Evolutionary conservation across 2,888 invertebrate genomes (phyloP).

Genomic region (Spisula subtruncata): DNA sequence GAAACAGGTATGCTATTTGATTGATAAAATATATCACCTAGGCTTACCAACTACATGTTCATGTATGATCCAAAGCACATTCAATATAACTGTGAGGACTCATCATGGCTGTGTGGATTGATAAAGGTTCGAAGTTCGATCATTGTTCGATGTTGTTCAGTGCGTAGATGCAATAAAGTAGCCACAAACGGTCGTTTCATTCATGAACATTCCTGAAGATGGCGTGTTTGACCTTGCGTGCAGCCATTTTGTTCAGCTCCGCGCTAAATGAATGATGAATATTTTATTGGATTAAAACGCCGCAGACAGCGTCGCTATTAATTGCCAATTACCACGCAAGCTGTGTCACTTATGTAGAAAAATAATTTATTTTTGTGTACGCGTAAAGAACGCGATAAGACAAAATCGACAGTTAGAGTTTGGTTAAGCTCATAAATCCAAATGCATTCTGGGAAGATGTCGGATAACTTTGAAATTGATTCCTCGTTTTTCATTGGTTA

Average conservation of each 20-base stretch:
- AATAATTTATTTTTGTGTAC: not conserved
- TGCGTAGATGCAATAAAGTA: not conserved
- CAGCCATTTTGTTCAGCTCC: not conserved
- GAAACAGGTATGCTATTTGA: too few relatives aligned
- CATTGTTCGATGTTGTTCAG: not conserved
- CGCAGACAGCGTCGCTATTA: constrained; percentile 4
- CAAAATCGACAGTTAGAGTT: not conserved
- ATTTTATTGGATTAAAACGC: constrained; percentile 43
- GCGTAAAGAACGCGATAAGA: not conserved
- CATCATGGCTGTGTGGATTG: too few relatives aligned
- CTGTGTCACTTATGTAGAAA: constrained; percentile 4
- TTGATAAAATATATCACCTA: too few relatives aligned
- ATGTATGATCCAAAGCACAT: too few relatives aligned
- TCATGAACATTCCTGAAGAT: not conserved
- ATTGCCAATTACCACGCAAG: constrained; percentile 24
- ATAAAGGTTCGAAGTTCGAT: too few relatives aligned
- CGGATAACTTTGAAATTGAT: constrained; percentile 10
- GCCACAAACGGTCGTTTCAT: not conserved
- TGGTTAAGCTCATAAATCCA: not conserved
- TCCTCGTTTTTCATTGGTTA: constrained; percentile 28
- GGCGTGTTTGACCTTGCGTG: not conserved
- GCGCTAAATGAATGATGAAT: constrained; percentile 46
- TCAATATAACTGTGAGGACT: too few relatives aligned
- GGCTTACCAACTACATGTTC: too few relatives aligned
- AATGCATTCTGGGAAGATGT: constrained; percentile 14